phyloP scores from a whole-genome alignment of 2,113 vertebrate genomes.

The Zosterops borbonicus region DNA sequence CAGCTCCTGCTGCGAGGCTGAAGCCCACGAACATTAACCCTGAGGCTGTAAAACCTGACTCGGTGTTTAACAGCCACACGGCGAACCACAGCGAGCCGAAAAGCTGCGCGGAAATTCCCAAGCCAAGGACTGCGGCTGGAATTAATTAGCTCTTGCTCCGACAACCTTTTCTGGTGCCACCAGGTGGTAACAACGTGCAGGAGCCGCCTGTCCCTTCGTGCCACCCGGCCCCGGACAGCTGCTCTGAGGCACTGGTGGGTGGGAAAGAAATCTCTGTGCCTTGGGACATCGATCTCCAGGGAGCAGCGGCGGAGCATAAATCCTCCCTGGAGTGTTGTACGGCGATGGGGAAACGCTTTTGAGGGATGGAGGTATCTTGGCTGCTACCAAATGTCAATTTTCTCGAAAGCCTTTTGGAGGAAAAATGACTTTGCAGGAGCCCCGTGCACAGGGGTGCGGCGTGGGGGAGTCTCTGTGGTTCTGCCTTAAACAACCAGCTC shows the following conservation, averaged over 20 bases:
- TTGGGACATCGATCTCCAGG: background rate
- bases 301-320: background rate
- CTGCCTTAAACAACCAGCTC: background rate
- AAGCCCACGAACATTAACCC: constrained; percentile 22
- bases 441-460: fast-evolving
- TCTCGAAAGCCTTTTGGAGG: background rate
- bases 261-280: background rate
- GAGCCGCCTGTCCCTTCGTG: background rate
- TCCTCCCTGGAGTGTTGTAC: background rate
- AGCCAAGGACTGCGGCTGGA: background rate
- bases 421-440: background rate
- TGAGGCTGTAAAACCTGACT: background rate
- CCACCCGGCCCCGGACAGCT: background rate
- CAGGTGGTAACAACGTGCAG: constrained; percentile 42
- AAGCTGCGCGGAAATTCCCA: background rate
- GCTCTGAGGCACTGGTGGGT: background rate
- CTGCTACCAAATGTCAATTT: background rate
- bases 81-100: background rate
- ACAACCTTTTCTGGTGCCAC: constrained; percentile 53
- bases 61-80: background rate
- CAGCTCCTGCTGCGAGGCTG: background rate
- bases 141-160: background rate
- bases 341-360: background rate
- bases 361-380: background rate
- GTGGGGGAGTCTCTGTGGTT: fast-evolving